A percentile compares a stretch with the other conserved stretches of the same genome.
phyloP scores from a whole-genome alignment of 2,113 vertebrate species.

The Neogale vison region DNA sequence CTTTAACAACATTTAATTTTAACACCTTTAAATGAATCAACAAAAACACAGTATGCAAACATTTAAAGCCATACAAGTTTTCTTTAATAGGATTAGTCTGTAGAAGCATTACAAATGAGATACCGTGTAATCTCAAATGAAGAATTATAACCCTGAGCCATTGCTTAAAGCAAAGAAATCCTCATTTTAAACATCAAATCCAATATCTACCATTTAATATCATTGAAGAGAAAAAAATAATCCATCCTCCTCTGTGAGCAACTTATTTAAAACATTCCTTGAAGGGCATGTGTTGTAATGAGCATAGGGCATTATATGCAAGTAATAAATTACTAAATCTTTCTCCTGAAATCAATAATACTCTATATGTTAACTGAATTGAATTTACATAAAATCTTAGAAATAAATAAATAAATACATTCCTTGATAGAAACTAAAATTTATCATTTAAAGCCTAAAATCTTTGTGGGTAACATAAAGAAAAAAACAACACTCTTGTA shows the following conservation, averaged over 20 bases:
- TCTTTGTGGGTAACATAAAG: not conserved
- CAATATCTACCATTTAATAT: not conserved
- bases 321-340: not conserved
- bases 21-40: not conserved
- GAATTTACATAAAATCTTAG: not conserved
- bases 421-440: not conserved
- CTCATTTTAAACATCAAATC: conserved; percentile 31
- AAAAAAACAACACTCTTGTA: not conserved
- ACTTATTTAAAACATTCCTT: not conserved
- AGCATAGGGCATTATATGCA: not conserved
- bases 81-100: not conserved
- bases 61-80: not conserved
- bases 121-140: not conserved
- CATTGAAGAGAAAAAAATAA: not conserved
- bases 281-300: not conserved
- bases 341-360: not conserved
- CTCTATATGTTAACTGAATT: not conserved
- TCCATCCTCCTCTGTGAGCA: not conserved
- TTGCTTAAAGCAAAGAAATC: conserved; percentile 38
- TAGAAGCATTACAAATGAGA: conserved; percentile 22
- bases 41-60: not conserved
- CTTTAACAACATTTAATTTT: not conserved
- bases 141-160: not conserved
- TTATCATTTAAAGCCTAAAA: not conserved
- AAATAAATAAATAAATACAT: not conserved